A percentile compares a stretch with the other conserved stretches of the same genome.
These are phyloP conservation scores for Pilophorus perplexus DNA, from an alignment of 2,888 invertebrate genomes.

Conservation along the genomic window DNA sequence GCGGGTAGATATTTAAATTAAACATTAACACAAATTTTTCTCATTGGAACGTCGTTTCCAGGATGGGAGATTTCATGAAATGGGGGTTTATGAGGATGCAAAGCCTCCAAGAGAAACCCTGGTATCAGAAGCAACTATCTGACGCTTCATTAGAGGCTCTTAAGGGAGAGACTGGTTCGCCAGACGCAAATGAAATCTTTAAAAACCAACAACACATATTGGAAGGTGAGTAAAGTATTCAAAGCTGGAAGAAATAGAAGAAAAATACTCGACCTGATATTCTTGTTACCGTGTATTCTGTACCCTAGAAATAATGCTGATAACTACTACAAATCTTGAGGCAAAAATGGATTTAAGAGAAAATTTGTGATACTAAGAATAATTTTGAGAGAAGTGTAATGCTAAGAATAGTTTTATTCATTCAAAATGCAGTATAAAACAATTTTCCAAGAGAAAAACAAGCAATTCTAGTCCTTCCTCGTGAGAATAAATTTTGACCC, in stretches of 20 bases:
- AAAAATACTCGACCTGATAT: neutral
- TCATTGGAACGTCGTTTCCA: too few relatives aligned
- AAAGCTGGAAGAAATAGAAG: neutral
- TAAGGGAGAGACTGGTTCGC: neutral
- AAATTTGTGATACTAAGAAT: too few relatives aligned
- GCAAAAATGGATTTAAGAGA: too few relatives aligned
- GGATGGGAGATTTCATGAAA: constrained; percentile 25
- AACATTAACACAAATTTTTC: neutral
- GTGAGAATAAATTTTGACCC: too few relatives aligned
- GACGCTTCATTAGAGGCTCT: neutral
- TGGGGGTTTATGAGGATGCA: constrained; percentile 2
- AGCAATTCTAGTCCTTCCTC: too few relatives aligned
- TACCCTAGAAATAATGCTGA: too few relatives aligned
- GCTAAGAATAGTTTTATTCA: too few relatives aligned
- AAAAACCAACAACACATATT: neutral
- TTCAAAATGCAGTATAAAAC: too few relatives aligned
- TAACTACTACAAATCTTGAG: too few relatives aligned
- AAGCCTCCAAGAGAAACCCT: neutral
- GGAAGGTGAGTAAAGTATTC: neutral
- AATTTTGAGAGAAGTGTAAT: too few relatives aligned
- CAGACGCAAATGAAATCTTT: neutral
- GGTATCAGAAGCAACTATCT: neutral
- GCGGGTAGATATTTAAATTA: neutral
- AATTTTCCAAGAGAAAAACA: too few relatives aligned
- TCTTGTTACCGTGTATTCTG: too few relatives aligned